Evolutionary conservation across 2,113 vertebrate genomes (phyloP).

Genomic region (Clarias magur): DNA sequence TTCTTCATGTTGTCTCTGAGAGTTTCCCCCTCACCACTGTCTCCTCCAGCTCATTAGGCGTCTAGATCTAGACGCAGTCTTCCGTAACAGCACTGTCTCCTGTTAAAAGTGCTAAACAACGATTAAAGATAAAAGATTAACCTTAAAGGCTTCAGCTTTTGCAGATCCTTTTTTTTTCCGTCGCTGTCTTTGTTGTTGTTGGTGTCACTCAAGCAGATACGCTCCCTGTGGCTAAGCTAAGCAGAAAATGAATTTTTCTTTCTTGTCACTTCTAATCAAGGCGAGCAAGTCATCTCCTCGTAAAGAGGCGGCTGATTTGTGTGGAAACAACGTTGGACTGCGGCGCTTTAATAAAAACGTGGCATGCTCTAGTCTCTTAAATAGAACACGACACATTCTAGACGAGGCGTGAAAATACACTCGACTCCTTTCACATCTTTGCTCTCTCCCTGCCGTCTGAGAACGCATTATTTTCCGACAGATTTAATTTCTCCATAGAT

Average conservation of each 20-base stretch:
- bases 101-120: not conserved
- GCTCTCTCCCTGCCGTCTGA: not conserved
- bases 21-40: not conserved
- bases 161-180: not conserved
- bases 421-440: not conserved
- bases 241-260: conserved; percentile 25
- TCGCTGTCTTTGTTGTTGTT: not conserved
- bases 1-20: not conserved
- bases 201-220: conserved; percentile 30
- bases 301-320: conserved; percentile 29
- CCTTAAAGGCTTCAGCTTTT: conserved; percentile 32
- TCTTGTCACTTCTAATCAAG: conserved; percentile 41
- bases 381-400: not conserved
- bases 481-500: not conserved
- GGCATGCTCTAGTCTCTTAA: conserved; percentile 12
- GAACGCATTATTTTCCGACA: not conserved
- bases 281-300: conserved; percentile 14
- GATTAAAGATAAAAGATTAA: conserved; percentile 47
- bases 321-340: conserved; percentile 16
- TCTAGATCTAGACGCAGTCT: not conserved
- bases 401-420: not conserved
- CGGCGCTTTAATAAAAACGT: not conserved
- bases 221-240: conserved; percentile 17
- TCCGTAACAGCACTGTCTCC: not conserved
- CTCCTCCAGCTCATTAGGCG: not conserved